Evolutionary conservation across 2,797 vertebrate genomes (phyloP), one percentile per base, ranked within the genome.

Genomic region (Eurystomus glaucurus): DNA sequence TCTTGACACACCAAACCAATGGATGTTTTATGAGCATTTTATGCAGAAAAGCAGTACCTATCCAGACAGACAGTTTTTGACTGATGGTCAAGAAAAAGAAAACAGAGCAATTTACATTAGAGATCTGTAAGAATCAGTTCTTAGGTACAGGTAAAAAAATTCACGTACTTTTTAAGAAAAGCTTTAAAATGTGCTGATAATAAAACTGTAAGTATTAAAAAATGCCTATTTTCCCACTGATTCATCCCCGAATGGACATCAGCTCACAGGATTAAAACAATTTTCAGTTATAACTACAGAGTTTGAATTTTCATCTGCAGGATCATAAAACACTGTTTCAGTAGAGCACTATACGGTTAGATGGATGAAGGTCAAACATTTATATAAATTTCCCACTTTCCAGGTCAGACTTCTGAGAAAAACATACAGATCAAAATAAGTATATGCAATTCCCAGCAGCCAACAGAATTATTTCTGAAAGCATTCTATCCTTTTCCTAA

Each of bases 381-480:
- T 9, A 69, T 10, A 90, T 19, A 90, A n/a, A 62, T 72, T 51
- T 81, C 15, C 41, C 50, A 61, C 19, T 58, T 45, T 77, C 51
- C 43, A 55, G 82, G 31, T 43, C 51, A 93, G 46, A 77, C 17
- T 88, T 91, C 41, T 39, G 35, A 88, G 79, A 77, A 83, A 80
- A 58, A 45, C 35, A 90, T 2, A 76, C 4, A 66, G 50, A 79
- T 15, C 43, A 85, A 92, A 94, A 68, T 8, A 88, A 61, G 28
- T 23, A 77, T 41, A 54, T 2, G 4, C 43, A 91, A 52, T 85
- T 85, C 75, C 71, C 58, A 91, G 51, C 69, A 85, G 58, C 45
- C n/a, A 93, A 80, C 5, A 60, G 22, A 80, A 88, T 86, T 57
- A 75, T 41, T 89, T 93, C 52, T 86, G 72, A 83, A 89, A 93